Conservation (phyloP, 2,113 vertebrate species). For the Daboia siamensis region DNA sequence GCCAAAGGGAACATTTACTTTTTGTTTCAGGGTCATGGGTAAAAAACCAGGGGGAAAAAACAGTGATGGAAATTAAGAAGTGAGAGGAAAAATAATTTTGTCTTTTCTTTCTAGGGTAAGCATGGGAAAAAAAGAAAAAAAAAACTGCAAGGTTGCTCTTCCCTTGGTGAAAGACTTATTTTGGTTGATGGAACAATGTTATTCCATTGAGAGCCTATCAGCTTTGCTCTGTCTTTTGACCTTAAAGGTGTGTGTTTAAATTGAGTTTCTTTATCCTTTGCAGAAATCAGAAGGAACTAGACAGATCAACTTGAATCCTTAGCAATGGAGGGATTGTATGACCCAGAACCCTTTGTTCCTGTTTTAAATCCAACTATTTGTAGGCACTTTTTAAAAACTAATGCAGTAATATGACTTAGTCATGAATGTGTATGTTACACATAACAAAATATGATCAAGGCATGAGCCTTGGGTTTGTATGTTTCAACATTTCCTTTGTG, state of each 20-base stretch:
- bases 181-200: not conserved
- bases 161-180: not conserved
- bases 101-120: not conserved
- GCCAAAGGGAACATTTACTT: not conserved
- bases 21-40: not conserved
- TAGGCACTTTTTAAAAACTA: not conserved
- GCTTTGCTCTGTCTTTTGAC: slow-evolving; percentile 1
- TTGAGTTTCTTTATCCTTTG: not conserved
- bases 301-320: slow-evolving; percentile 14
- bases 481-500: not conserved
- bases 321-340: slow-evolving; percentile 12
- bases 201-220: not conserved
- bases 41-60: not conserved
- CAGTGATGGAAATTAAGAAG: not conserved
- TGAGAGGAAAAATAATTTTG: not conserved
- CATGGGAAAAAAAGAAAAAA: not conserved
- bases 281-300: not conserved
- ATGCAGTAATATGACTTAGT: not conserved
- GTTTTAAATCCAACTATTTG: not conserved
- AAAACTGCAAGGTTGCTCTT: not conserved
- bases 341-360: not conserved
- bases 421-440: not conserved
- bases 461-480: not conserved
- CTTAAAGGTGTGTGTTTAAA: slow-evolving; percentile 10
- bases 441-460: not conserved